These are phyloP conservation scores for Callospermophilus lateralis DNA, from an alignment of 2,113 vertebrate species.

Conservation along the genomic window DNA sequence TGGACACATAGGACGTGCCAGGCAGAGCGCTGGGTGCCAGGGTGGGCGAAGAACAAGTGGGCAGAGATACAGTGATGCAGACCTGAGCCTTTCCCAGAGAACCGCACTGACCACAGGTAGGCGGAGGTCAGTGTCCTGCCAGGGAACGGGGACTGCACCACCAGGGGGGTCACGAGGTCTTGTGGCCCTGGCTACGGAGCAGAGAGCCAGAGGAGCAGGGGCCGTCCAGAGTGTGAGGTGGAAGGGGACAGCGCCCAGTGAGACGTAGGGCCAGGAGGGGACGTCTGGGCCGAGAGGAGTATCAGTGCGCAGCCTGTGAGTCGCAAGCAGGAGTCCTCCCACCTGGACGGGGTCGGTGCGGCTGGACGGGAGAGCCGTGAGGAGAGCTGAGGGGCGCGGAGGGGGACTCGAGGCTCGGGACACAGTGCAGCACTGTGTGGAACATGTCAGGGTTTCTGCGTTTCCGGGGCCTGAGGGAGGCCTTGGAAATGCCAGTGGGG, in stretches of 20 bases:
- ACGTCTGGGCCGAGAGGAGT: no score
- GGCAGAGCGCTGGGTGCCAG: not conserved
- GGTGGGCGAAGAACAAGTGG: not conserved
- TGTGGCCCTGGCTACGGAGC: not conserved
- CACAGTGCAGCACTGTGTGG: no score
- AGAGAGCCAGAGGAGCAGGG: not conserved
- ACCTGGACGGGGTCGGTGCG: no score
- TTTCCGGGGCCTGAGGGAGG: no score
- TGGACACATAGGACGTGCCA: not conserved
- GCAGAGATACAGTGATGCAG: not conserved
- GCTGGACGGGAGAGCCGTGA: no score
- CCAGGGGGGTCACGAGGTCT: not conserved
- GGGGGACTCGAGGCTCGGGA: no score
- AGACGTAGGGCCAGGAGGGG: no score
- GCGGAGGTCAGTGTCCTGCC: not conserved
- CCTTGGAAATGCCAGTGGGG: no score
- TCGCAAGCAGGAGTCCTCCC: no score
- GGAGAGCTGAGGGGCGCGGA: no score
- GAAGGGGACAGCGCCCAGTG: not conserved
- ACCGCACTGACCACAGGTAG: not conserved
- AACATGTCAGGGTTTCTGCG: no score
- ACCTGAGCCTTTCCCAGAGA: not conserved
- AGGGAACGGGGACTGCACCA: not conserved
- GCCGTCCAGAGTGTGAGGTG: not conserved
- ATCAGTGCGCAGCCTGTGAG: no score